phyloP scores from a whole-genome alignment of 2,888 invertebrate species.

The Hypolimnas misippus region DNA sequence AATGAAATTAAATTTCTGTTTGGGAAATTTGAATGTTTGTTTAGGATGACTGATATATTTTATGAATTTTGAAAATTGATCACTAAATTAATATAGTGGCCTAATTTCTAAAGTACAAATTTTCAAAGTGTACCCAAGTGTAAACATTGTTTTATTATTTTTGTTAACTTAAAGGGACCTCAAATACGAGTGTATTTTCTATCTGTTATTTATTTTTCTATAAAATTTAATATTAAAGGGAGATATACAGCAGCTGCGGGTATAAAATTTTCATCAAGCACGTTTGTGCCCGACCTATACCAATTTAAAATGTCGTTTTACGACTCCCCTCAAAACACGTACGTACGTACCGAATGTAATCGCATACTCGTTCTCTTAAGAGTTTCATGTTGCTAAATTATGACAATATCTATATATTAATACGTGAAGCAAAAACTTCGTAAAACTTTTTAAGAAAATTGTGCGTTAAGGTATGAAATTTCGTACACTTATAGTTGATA shows the following conservation, averaged over 20 bases:
- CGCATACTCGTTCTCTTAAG: neutral
- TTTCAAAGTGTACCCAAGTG: no score
- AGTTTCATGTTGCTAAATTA: neutral
- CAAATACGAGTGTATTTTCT: neutral
- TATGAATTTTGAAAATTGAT: neutral
- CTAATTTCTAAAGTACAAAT: neutral
- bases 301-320: constrained; percentile 13
- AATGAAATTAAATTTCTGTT: neutral
- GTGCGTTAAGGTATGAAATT: neutral
- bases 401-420: no score
- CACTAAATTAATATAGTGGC: neutral
- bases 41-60: neutral
- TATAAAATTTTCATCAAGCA: constrained; percentile 7
- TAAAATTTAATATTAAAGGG: constrained; percentile 10
- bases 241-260: neutral
- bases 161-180: neutral
- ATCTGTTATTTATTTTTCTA: neutral
- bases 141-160: no score
- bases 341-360: neutral
- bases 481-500: no score
- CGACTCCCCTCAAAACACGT: constrained; percentile 9
- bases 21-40: neutral
- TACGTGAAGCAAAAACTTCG: no score
- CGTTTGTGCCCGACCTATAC: constrained; percentile 8
- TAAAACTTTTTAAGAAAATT: no score